A percentile compares a stretch with the other conserved stretches of the same genome.
These are phyloP conservation scores for Sardinella longiceps DNA, from an alignment of 2,797 vertebrate species.

Conservation along the genomic window DNA sequence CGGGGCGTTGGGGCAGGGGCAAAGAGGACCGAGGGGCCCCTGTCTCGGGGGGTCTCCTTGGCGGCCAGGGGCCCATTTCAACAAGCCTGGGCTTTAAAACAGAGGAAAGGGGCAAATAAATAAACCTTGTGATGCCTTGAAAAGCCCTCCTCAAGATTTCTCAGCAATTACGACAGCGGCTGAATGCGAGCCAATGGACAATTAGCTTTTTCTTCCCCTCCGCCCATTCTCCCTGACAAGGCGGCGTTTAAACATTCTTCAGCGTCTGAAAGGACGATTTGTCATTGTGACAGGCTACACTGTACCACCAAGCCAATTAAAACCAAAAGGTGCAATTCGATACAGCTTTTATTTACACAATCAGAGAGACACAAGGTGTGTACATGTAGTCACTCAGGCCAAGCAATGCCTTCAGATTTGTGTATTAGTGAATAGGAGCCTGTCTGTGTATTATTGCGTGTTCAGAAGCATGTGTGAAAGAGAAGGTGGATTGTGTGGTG, in stretches of 20 bases:
- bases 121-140: constrained; percentile 55
- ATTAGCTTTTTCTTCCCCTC: constrained; percentile 69
- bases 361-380: constrained; percentile 57
- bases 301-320: constrained; percentile 77
- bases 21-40: constrained; percentile 47
- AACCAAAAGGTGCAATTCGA: constrained; percentile 74
- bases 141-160: constrained; percentile 62
- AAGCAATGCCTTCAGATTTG: not conserved
- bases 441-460: not conserved
- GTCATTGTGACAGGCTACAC: constrained; percentile 76
- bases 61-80: constrained; percentile 31
- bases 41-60: constrained; percentile 40
- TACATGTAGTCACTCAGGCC: constrained; percentile 35
- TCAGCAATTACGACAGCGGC: constrained; percentile 68
- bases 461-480: constrained; percentile 45
- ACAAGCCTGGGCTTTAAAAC: constrained; percentile 57
- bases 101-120: constrained; percentile 70
- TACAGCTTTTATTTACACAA: constrained; percentile 76
- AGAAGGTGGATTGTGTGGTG: not conserved
- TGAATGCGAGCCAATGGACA: constrained; percentile 68
- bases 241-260: constrained; percentile 67
- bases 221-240: constrained; percentile 61
- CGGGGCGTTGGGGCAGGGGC: constrained; percentile 25
- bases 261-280: constrained; percentile 74
- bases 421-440: not conserved